Conservation (phyloP, 2,797 vertebrate genomes). For the Gallinago solitaria region DNA sequence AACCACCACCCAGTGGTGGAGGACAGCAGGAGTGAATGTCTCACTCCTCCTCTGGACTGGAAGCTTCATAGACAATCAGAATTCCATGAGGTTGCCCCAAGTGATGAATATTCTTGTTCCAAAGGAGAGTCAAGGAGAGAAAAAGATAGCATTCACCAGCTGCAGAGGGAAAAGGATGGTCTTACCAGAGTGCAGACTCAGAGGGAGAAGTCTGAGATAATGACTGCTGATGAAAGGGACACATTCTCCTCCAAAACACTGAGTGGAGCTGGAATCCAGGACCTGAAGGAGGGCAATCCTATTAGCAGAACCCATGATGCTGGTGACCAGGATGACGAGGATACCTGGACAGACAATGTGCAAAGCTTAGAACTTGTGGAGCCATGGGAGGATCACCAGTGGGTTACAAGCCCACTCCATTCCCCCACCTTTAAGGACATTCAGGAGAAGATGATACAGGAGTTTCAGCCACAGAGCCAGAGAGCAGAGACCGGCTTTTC, state of each 20-base stretch:
- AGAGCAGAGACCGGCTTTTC: constrained; percentile 46
- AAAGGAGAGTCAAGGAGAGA: constrained; percentile 23
- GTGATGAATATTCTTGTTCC: constrained; percentile 2
- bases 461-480: constrained; percentile 50
- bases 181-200: background rate
- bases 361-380: constrained; percentile 91
- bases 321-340: constrained; percentile 83
- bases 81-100: background rate
- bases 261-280: constrained; percentile 33
- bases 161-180: constrained; percentile 23
- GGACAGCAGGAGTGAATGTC: constrained; percentile 5
- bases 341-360: constrained; percentile 76
- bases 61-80: constrained; percentile 9
- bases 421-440: constrained; percentile 88
- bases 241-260: background rate
- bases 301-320: constrained; percentile 63
- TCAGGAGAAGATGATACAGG: constrained; percentile 68
- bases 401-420: constrained; percentile 97
- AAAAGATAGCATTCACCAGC: background rate
- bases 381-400: constrained; percentile 95
- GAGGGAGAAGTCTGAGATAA: background rate
- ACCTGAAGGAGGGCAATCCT: constrained; percentile 28
- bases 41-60: constrained; percentile 46
- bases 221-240: background rate
- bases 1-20: background rate